A percentile compares a stretch with the other conserved stretches of the same genome.
phyloP scores from a whole-genome alignment of 2,113 vertebrate species.

The Vidua macroura region DNA sequence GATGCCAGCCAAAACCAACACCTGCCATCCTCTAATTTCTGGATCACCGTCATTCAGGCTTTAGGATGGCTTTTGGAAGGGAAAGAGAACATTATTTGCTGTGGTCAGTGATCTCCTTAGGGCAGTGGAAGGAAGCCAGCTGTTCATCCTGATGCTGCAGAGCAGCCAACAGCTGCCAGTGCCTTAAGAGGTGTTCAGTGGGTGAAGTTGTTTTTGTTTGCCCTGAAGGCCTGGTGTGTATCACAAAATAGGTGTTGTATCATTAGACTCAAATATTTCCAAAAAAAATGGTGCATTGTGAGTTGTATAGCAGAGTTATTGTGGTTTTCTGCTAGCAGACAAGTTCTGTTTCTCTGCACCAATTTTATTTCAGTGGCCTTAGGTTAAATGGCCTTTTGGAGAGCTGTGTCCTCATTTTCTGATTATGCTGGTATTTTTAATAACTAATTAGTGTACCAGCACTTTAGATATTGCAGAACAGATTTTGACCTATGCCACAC shows the following conservation, averaged over 20 bases:
- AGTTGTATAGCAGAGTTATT: neutral
- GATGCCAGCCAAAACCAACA: slow-evolving; percentile 45
- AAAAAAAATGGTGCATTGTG: neutral
- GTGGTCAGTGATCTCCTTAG: neutral
- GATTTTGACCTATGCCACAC: neutral
- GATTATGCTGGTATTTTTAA: slow-evolving; percentile 19
- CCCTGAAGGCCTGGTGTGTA: neutral
- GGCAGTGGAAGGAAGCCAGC: neutral
- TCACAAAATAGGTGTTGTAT: neutral
- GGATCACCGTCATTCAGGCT: neutral
- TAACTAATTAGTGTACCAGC: neutral
- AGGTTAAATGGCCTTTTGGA: neutral
- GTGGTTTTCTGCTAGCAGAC: neutral
- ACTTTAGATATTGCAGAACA: neutral
- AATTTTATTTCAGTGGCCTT: neutral
- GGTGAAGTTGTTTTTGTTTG: neutral
- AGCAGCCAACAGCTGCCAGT: neutral
- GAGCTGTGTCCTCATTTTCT: neutral
- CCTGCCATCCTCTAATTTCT: slow-evolving; percentile 45
- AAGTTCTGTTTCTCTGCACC: neutral
- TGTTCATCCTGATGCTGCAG: neutral
- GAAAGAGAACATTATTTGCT: neutral
- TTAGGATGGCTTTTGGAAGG: neutral
- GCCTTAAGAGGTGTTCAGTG: neutral
- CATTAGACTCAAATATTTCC: neutral